Percentiles rank a stretch among this genome's conserved stretches.
Evolutionary conservation across 1,140 invertebrate species (phyloP).

Genomic region (Pseudomyrmex pallidus): DNA sequence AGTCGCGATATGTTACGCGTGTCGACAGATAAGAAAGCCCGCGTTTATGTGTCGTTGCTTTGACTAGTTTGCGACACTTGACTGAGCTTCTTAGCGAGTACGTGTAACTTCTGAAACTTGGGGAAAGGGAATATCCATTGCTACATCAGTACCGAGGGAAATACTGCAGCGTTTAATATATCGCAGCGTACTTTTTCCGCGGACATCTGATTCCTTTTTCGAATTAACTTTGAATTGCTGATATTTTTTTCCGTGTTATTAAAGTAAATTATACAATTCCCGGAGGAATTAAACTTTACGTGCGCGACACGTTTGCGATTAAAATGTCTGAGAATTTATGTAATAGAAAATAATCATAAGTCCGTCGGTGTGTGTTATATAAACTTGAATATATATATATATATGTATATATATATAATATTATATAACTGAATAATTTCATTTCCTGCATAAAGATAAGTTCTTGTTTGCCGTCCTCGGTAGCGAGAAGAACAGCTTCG

Average conservation of each 20-base stretch:
- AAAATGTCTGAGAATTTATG: neutral
- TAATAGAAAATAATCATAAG: slow-evolving; percentile 4
- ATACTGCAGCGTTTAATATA: neutral
- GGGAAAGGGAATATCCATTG: neutral
- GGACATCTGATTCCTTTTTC: neutral
- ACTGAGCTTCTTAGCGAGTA: slow-evolving; percentile 8
- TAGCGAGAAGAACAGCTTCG: neutral
- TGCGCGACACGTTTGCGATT: neutral
- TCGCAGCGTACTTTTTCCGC: neutral
- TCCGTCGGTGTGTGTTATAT: slow-evolving; percentile 3
- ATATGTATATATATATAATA: too few relatives aligned
- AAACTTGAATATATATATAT: neutral
- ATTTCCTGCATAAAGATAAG: slow-evolving; percentile 25
- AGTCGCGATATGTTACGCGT: slow-evolving; percentile 4
- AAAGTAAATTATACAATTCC: neutral
- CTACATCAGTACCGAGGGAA: neutral
- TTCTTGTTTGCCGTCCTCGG: neutral
- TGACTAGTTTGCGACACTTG: slow-evolving; percentile 24
- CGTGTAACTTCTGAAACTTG: slow-evolving; percentile 16
- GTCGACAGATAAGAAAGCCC: slow-evolving; percentile 32
- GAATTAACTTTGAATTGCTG: neutral
- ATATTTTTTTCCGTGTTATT: neutral
- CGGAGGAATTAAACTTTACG: neutral
- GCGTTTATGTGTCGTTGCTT: slow-evolving; percentile 32
- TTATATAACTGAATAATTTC: neutral